A percentile compares a stretch with the other conserved stretches of the same genome.
phyloP scores from a whole-genome alignment of 2,113 vertebrate species.

The Dicentrarchus labrax region DNA sequence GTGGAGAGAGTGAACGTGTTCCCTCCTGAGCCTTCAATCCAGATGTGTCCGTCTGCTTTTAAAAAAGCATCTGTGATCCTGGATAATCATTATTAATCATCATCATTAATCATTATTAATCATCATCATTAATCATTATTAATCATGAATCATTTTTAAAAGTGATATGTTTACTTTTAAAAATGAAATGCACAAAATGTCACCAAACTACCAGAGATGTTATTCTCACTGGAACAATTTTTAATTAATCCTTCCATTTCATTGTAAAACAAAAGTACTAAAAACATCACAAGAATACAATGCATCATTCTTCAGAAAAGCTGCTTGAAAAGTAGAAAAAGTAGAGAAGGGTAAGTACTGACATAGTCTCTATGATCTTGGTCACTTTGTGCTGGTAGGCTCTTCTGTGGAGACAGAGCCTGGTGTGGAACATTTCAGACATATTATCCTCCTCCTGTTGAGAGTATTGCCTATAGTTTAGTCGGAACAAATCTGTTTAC shows the following conservation, averaged over 20 bases:
- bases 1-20: slow-evolving; percentile 83
- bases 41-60: slow-evolving; percentile 85
- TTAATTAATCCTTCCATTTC: too few relatives aligned
- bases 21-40: slow-evolving; percentile 82
- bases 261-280: too few relatives aligned
- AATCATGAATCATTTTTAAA: too few relatives aligned
- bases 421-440: slow-evolving; percentile 96
- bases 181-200: too few relatives aligned
- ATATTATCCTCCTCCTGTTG: slow-evolving; percentile 92
- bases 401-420: slow-evolving; percentile 91
- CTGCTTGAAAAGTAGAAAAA: too few relatives aligned
- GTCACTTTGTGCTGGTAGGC: slow-evolving; percentile 96
- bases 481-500: background rate
- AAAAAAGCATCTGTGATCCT: slow-evolving; percentile 91
- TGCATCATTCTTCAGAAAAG: too few relatives aligned
- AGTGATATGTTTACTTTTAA: too few relatives aligned
- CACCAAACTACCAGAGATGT: too few relatives aligned
- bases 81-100: background rate
- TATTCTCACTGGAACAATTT: too few relatives aligned
- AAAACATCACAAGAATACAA: too few relatives aligned
- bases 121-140: too few relatives aligned
- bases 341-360: slow-evolving; percentile 78
- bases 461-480: background rate
- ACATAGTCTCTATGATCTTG: slow-evolving; percentile 95
- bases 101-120: too few relatives aligned